Conservation (phyloP, 2,888 invertebrate species). For the Scaptomyza tumidula region DNA sequence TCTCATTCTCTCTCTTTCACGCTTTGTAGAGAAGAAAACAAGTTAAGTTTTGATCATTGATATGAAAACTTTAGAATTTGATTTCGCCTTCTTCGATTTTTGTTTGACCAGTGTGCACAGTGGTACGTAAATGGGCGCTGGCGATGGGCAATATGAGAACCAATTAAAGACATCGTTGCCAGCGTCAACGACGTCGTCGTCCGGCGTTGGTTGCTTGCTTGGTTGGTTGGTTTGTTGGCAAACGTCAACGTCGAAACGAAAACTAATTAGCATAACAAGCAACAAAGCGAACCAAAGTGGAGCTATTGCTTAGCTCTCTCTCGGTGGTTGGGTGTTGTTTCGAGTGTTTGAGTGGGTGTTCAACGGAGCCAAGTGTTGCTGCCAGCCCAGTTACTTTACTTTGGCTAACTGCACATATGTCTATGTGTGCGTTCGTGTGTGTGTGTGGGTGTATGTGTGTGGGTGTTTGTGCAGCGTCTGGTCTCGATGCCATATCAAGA, state of each 20-base stretch:
- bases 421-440: conserved; percentile 3
- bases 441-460: conserved; percentile 17
- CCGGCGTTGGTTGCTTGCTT: conserved; percentile 21
- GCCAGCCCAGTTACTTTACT: conserved; percentile 38
- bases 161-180: conserved; percentile 81
- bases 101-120: no score
- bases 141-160: conserved; percentile 81
- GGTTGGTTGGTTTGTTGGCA: conserved; percentile 68
- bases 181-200: conserved; percentile 40
- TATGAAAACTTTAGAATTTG: background rate
- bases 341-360: conserved; percentile 3
- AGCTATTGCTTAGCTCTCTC: conserved; percentile 19
- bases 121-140: conserved; percentile 25
- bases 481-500: conserved; percentile 13
- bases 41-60: no score
- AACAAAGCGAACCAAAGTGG: conserved; percentile 56
- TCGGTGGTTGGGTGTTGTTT: conserved; percentile 21
- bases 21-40: no score
- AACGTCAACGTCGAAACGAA: conserved; percentile 82
- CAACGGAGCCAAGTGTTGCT: conserved; percentile 30
- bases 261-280: conserved; percentile 82
- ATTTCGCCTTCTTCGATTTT: background rate
- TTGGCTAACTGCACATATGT: conserved; percentile 5
- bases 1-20: background rate
- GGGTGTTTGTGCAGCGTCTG: conserved; percentile 22